Percentiles rank a stretch among this genome's conserved stretches.
phyloP scores from a whole-genome alignment of 2,888 invertebrate species.

The Lissocephala sabroskyi region DNA sequence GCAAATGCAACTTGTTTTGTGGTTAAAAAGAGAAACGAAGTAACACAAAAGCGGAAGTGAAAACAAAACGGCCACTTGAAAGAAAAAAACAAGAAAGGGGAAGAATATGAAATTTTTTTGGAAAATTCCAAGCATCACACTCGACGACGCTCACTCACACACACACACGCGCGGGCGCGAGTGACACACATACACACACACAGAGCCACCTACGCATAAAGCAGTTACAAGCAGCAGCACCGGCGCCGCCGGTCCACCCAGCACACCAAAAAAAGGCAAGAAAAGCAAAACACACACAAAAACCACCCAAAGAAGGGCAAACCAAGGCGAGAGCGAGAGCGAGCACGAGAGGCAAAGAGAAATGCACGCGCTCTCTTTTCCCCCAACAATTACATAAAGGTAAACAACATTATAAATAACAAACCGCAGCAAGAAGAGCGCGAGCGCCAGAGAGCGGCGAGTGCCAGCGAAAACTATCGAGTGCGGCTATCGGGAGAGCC shows the following conservation, averaged over 20 bases:
- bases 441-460: no score
- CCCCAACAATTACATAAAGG: constrained; percentile 66
- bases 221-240: constrained; percentile 6
- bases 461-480: no score
- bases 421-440: constrained; percentile 33
- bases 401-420: constrained; percentile 59
- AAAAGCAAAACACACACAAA: constrained; percentile 3
- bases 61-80: constrained; percentile 48
- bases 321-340: constrained; percentile 34
- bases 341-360: constrained; percentile 52
- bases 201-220: constrained; percentile 3
- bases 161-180: constrained; percentile 10
- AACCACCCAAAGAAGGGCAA: constrained; percentile 5
- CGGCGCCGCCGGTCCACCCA: constrained; percentile 19
- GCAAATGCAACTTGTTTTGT: no score
- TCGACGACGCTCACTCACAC: constrained; percentile 1
- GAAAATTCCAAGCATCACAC: constrained; percentile 57
- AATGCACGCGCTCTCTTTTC: no score
- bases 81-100: constrained; percentile 15
- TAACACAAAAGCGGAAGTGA: constrained; percentile 50
- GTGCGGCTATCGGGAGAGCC: no score
- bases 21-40: constrained; percentile 3
- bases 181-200: constrained; percentile 8
- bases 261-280: constrained; percentile 12
- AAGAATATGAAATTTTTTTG: constrained; percentile 43